Conservation (phyloP, 1,140 invertebrate genomes). For the Pentalonia nigronervosa region DNA sequence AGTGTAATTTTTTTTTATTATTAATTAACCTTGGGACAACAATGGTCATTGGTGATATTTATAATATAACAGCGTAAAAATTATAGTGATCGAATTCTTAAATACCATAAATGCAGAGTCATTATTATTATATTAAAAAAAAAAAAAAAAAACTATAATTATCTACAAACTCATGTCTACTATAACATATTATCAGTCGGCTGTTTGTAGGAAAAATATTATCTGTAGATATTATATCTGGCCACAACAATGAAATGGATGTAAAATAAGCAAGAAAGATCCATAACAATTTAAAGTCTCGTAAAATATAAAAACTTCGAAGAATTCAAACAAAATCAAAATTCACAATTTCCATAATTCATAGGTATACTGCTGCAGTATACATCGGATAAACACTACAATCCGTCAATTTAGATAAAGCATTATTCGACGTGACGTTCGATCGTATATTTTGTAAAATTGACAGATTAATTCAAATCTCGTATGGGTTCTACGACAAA, state of each 20-base stretch:
- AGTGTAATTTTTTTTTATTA: too few species aligned
- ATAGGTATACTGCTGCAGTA: neutral
- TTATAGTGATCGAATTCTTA: too few species aligned
- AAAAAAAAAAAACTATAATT: too few species aligned
- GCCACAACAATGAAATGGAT: neutral
- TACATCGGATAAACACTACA: neutral
- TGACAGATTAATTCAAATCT: conserved; percentile 12
- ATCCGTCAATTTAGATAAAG: neutral
- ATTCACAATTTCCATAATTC: neutral
- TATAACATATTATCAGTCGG: neutral
- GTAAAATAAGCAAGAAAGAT: neutral
- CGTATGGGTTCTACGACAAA: neutral
- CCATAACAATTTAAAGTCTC: neutral
- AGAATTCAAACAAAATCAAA: neutral
- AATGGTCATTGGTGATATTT: too few species aligned
- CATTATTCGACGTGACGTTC: neutral
- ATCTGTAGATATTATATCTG: neutral
- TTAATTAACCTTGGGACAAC: too few species aligned
- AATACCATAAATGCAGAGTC: too few species aligned
- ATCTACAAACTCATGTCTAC: neutral
- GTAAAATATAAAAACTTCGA: neutral
- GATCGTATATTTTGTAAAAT: neutral
- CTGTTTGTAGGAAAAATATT: too few species aligned
- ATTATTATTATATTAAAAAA: neutral
- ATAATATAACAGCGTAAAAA: too few species aligned